A percentile compares a stretch with the other conserved stretches of the same genome.
Evolutionary conservation across 2,797 vertebrate species (phyloP).

Genomic region (Discoglossus pictus): DNA sequence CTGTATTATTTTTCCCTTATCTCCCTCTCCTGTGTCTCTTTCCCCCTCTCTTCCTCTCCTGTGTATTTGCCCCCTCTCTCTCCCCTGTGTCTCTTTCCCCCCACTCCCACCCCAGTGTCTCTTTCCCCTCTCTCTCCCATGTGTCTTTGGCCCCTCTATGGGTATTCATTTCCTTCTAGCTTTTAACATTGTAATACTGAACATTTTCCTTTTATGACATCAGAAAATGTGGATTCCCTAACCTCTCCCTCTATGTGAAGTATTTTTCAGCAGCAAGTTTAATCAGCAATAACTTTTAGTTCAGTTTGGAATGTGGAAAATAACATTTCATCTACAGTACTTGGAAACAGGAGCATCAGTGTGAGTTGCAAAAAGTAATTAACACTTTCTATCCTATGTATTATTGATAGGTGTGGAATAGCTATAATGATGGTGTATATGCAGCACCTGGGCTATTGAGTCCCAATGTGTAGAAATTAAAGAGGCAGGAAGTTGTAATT

Average conservation of each 20-base stretch:
- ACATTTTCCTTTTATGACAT: conserved; percentile 44
- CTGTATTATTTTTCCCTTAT: no score
- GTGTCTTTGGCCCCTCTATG: no score
- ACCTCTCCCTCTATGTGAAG: conserved; percentile 23
- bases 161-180: conserved; percentile 38
- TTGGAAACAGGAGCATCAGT: not conserved
- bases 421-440: no score
- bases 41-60: no score
- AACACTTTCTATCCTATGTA: conserved; percentile 14
- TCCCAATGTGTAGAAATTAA: no score
- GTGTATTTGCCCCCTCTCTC: no score
- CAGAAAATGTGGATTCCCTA: conserved; percentile 37
- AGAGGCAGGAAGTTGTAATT: no score
- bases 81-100: no score
- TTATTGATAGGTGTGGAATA: not conserved
- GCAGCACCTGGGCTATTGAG: no score
- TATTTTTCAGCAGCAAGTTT: conserved; percentile 33
- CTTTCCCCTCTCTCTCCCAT: no score
- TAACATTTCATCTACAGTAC: conserved; percentile 23
- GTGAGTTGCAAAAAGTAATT: conserved; percentile 6
- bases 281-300: conserved; percentile 43
- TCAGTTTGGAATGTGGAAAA: not conserved
- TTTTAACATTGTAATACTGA: conserved; percentile 41
- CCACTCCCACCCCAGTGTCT: no score
- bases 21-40: no score